Evolutionary conservation across 2,888 invertebrate species (phyloP), one percentile per base, ranked within the genome.

Genomic region (Amaurobius ferox): DNA sequence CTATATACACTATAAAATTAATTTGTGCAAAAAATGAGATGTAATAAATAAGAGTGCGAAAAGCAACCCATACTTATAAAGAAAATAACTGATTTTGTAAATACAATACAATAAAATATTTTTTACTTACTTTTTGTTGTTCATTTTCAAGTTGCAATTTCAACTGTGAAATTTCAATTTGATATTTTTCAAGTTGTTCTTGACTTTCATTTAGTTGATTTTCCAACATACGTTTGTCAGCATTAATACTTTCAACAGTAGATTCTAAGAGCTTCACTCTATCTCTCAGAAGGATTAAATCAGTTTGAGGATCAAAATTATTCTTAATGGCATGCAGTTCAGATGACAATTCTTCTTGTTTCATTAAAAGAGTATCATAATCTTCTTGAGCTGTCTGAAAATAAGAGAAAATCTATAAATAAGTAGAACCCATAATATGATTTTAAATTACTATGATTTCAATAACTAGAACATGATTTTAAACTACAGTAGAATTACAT

Each of bases 131-230:
- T 93, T 97, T 97, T 3, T 95, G 94, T 90, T 95, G 94, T 7
- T 97, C 96, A 91, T 95, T 95, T 88, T 97, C 97, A 23, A 97
- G 92, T 81, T 96, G 92, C 72, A 95, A 95, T 23, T 94, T 94
- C 88, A 96, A 92, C 67, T 96, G 93, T 89, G 94, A 94, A 68
- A 96, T 94, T 92, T 97, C 97, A 88, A 96, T 95, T 90, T 94
- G 94, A 29, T 95, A 93, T 85, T 95, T 95, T 1, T 94, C 94
- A 39, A 94, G 94, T 88, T 95, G 93, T 90, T 97, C 96, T 89
- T 94, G 94, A 44, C 79, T 72, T n/a, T 88, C 81, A 55, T 93
- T 93, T 87, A 95, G 92, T 89, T 96, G 95, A 44, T 94, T 93
- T 89, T 97, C 96, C 89, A 94, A 92, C 88, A 94, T 94, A 89